Evolutionary conservation across 2,888 invertebrate species (phyloP).

Genomic region (Nymphalis urticae): DNA sequence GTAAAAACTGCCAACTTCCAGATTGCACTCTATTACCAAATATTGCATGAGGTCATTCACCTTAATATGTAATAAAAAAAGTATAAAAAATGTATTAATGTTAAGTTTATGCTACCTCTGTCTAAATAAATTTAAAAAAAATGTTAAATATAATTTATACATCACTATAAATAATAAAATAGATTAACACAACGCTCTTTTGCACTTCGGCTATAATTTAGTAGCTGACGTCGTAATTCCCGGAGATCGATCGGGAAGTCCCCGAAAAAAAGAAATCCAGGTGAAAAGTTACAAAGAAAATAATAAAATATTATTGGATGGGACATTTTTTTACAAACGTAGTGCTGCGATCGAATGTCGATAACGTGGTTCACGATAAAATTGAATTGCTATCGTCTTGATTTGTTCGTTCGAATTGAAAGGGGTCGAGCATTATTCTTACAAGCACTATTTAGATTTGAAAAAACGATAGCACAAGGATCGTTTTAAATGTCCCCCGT

Average conservation of each 20-base stretch:
- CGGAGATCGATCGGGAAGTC: neutral
- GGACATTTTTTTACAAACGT: constrained; percentile 30
- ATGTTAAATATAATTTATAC: no score
- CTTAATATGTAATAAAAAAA: no score
- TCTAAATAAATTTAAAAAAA: no score
- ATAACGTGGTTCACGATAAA: constrained; percentile 48
- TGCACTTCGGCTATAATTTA: neutral
- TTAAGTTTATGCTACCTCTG: no score
- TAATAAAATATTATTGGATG: constrained; percentile 48
- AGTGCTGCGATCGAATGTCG: constrained; percentile 47
- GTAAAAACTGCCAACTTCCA: no score
- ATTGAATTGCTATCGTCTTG: constrained; percentile 54
- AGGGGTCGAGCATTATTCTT: constrained; percentile 37
- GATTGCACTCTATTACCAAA: no score
- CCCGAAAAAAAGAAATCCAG: constrained; percentile 31
- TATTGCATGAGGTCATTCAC: no score
- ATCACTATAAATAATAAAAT: neutral
- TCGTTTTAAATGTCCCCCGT: constrained; percentile 13
- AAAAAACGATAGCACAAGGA: constrained; percentile 13
- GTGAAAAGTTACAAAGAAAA: constrained; percentile 43
- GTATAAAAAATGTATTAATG: no score
- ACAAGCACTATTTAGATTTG: constrained; percentile 29
- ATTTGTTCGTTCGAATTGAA: constrained; percentile 49
- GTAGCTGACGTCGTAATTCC: neutral
- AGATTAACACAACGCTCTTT: neutral